Base-by-base conservation (phyloP, 2,888 invertebrate genomes). In the Heliconius aoede region DNA sequence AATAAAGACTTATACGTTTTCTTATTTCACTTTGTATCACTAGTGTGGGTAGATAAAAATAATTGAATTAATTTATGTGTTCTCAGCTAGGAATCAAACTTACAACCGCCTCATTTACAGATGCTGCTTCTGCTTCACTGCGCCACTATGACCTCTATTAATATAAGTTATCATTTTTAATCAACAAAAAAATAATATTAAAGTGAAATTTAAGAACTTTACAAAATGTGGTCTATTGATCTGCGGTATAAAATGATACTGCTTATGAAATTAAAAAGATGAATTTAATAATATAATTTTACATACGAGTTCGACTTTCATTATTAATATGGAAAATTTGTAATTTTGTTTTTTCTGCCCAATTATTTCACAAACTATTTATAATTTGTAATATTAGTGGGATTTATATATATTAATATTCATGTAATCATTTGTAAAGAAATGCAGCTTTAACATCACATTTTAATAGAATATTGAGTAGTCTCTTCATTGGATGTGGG, bases 381-480 rank as follows among this genome's bases (percentile, higher is more conserved):
- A n/a, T n/a, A n/a, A n/a, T n/a, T n/a, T 46, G 21, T 46, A 8
- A 7, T 46, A 8, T 46, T 46, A 46, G 46, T 46, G 18, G 46
- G 46, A 36, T 36, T n/a, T 65, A 65, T 36, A 65, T 36, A n/a
- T n/a, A n/a, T n/a, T n/a, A n/a, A n/a, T n/a, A 36, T 36, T 65
- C 13, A 13, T n/a, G 30, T 64, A 64, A 64, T 64, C 32, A 64
- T 64, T 64, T 32, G 28, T n/a, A 73, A 64, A 69, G 46, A 76
- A 76, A 71, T 78, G 73, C 69, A 73, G 73, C 73, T 76, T 76
- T 69, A 73, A 51, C 71, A 36, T 36, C 3, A 36, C 36, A 76
- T 74, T 78, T 76, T 78, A 76, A 72, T 74, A 76, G 73, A 76
- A 79, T 79, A 79, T 79, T 76, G 78, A 78, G 72, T 72, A 62